A percentile compares a stretch with the other conserved stretches of the same genome.
These are phyloP conservation scores for Apodemus sylvaticus DNA, from an alignment of 2,113 vertebrate species.

Conservation along the genomic window DNA sequence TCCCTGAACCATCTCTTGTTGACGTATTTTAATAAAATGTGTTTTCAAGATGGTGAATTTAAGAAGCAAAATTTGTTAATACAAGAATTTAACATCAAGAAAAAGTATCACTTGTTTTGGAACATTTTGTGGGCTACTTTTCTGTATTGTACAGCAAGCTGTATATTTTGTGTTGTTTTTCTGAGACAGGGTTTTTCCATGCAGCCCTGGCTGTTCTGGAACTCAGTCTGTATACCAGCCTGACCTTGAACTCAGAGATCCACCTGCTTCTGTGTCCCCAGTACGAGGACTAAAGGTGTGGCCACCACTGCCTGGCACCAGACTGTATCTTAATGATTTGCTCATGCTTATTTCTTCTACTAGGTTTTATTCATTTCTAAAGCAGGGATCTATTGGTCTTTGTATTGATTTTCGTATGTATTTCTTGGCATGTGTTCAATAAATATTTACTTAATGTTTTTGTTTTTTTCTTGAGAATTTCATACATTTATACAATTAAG, in stretches of 20 bases:
- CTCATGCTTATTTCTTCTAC: constrained; percentile 29
- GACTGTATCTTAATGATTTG: constrained; percentile 43
- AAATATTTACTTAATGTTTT: neutral
- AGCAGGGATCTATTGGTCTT: constrained; percentile 24
- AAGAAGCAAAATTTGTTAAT: constrained; percentile 23
- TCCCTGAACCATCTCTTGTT: neutral
- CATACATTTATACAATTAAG: neutral
- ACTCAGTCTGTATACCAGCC: neutral
- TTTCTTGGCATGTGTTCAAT: neutral
- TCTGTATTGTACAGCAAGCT: neutral
- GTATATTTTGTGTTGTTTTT: neutral
- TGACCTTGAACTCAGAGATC: neutral
- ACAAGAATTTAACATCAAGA: constrained; percentile 29
- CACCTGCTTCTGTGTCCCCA: neutral
- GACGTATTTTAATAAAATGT: constrained; percentile 44
- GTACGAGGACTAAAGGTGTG: neutral
- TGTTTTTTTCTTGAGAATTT: neutral
- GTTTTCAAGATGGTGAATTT: constrained; percentile 32
- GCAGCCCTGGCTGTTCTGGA: neutral
- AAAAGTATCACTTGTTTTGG: neutral
- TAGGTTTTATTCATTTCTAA: constrained; percentile 14
- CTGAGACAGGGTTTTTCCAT: neutral
- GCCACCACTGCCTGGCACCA: neutral
- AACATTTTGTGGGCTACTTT: neutral
- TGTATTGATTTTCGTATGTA: constrained; percentile 14